These are phyloP conservation scores for Anser cygnoides DNA, from an alignment of 2,113 vertebrate species.

Conservation along the genomic window DNA sequence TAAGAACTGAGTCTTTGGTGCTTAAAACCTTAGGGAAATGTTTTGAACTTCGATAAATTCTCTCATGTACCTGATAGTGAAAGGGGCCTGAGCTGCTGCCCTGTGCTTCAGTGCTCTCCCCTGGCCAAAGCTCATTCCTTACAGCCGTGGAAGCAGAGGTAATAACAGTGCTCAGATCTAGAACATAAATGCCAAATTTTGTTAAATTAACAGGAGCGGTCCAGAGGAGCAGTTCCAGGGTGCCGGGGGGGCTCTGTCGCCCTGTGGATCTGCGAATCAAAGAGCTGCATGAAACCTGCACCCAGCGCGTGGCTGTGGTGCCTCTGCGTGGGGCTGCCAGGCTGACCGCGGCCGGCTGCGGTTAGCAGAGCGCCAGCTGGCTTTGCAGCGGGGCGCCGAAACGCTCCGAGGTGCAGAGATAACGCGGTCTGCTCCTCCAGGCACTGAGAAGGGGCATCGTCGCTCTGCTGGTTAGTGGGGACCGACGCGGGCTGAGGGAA, in stretches of 20 bases:
- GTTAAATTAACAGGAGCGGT: neutral
- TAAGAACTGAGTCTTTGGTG: rapidly evolving
- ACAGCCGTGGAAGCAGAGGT: rapidly evolving
- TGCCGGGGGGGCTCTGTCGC: rapidly evolving
- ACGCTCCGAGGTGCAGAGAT: neutral
- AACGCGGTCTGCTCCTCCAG: neutral
- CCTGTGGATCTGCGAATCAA: neutral
- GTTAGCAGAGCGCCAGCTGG: neutral
- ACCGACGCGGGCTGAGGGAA: too few species aligned
- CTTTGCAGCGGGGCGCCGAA: neutral
- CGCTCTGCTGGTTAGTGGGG: too few species aligned
- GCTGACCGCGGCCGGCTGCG: neutral
- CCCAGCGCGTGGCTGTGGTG: neutral
- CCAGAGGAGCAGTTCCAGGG: rapidly evolving
- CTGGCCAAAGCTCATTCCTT: rapidly evolving
- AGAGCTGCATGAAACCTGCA: neutral
- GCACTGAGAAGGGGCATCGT: neutral
- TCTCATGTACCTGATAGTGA: rapidly evolving
- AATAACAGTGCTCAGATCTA: rapidly evolving
- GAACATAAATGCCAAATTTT: rapidly evolving
- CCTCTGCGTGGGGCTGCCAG: neutral
- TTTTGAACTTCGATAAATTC: rapidly evolving
- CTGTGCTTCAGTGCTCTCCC: neutral
- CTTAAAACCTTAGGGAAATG: neutral
- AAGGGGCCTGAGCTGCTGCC: neutral